Evolutionary conservation across 2,888 invertebrate genomes (phyloP).

Genomic region (Sarcophaga rosellei): DNA sequence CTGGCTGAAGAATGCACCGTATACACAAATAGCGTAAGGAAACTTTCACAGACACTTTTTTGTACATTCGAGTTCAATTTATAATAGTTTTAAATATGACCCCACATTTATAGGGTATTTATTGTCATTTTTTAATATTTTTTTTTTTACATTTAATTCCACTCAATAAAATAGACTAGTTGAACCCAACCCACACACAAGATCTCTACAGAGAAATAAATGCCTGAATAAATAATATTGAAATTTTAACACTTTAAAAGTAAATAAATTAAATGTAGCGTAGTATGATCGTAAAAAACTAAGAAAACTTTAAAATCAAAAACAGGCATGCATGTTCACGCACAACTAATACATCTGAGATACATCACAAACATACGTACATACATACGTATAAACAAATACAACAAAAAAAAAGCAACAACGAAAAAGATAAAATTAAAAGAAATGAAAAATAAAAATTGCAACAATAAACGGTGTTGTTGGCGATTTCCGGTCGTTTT

Average conservation of each 20-base stretch:
- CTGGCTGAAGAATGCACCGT: no score
- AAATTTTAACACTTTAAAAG: conserved; percentile 57
- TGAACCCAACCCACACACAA: conserved; percentile 48
- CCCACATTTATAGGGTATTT: not conserved
- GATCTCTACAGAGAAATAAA: conserved; percentile 13
- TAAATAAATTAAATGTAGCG: conserved; percentile 48
- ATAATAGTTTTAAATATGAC: no score
- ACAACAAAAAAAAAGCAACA: conserved; percentile 18
- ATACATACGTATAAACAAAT: not conserved
- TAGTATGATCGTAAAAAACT: conserved; percentile 37
- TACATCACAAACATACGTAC: conserved; percentile 33
- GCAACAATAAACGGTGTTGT: conserved; percentile 74
- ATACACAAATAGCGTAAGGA: no score
- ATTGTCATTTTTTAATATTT: not conserved
- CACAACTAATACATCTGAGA: conserved; percentile 58
- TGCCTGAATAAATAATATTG: conserved; percentile 33
- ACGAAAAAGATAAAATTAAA: conserved; percentile 20
- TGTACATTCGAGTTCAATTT: no score
- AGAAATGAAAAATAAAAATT: conserved; percentile 69
- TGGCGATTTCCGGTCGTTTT: conserved; percentile 77
- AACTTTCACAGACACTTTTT: no score
- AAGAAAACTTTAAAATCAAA: conserved; percentile 2
- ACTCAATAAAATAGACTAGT: conserved; percentile 33
- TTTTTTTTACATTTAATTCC: conserved; percentile 26
- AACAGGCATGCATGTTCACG: conserved; percentile 33